Percentiles rank a stretch among this genome's conserved stretches.
Conservation (phyloP, 53 echinoderm and acorn worm genomes). For the Antedon mediterranea region DNA sequence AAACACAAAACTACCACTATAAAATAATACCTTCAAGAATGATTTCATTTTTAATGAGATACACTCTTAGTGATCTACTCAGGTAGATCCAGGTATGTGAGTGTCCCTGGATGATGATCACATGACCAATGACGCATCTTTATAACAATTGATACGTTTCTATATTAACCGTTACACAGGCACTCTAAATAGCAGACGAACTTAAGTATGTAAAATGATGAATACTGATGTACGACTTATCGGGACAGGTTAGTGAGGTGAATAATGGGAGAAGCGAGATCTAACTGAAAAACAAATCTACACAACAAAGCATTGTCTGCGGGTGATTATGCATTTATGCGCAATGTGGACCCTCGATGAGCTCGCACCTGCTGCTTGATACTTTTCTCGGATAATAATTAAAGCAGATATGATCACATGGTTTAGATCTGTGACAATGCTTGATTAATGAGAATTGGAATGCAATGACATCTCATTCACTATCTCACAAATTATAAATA, state of each 20-base stretch:
- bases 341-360: neutral
- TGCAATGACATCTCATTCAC: neutral
- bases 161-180: neutral
- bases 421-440: neutral
- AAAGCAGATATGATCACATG: neutral
- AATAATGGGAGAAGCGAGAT: neutral
- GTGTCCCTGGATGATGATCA: neutral
- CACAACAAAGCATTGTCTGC: conserved; percentile 1
- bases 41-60: neutral
- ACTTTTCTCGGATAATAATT: neutral
- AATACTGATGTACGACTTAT: neutral
- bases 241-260: neutral
- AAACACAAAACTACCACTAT: too few species aligned
- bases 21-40: neutral
- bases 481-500: neutral
- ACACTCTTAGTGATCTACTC: neutral
- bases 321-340: neutral
- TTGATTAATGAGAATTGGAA: neutral
- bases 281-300: neutral
- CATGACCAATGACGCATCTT: neutral
- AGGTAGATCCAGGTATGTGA: neutral
- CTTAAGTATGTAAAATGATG: neutral
- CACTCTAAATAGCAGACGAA: neutral
- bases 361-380: neutral
- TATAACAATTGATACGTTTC: neutral